Evolutionary conservation across 2,113 vertebrate genomes (phyloP).

Genomic region (Myrmecophaga tridactyla): DNA sequence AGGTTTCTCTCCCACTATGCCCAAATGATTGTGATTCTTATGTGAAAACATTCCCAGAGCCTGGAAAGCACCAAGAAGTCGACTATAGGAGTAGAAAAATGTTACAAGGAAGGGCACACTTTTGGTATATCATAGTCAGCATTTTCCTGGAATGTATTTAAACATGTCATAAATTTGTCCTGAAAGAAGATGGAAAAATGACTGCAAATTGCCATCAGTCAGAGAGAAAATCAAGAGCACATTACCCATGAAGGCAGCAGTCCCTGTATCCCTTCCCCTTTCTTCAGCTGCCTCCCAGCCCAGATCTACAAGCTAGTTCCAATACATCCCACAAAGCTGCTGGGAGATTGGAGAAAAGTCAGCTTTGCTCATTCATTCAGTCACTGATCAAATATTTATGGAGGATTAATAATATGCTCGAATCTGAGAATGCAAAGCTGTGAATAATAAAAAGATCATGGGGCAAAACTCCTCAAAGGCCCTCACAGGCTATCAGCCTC

Average conservation of each 20-base stretch:
- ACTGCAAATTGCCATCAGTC: slow-evolving; percentile 37
- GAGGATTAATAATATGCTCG: slow-evolving; percentile 53
- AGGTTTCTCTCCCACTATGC: slow-evolving; percentile 23
- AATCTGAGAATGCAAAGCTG: slow-evolving; percentile 37
- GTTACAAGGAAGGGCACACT: slow-evolving; percentile 46
- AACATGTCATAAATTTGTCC: slow-evolving; percentile 24
- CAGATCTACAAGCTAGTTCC: background rate
- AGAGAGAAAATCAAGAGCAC: background rate
- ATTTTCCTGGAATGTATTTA: slow-evolving; percentile 60
- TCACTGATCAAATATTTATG: slow-evolving; percentile 69
- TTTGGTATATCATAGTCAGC: slow-evolving; percentile 35
- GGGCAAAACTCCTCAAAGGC: slow-evolving; percentile 27
- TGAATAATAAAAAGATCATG: slow-evolving; percentile 65
- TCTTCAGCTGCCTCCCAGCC: background rate
- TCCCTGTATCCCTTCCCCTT: background rate
- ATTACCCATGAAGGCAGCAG: background rate
- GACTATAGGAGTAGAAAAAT: slow-evolving; percentile 13
- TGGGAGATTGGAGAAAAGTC: slow-evolving; percentile 27
- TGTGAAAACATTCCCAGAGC: slow-evolving; percentile 4
- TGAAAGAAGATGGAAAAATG: slow-evolving; percentile 25
- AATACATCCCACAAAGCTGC: slow-evolving; percentile 18
- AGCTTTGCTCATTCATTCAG: slow-evolving; percentile 49
- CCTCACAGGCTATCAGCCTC: background rate
- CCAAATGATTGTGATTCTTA: slow-evolving; percentile 1
- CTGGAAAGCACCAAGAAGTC: background rate